Percentiles rank a stretch among this genome's conserved stretches.
Conservation (phyloP, 1,140 invertebrate species). For the Brachionus calyciflorus region DNA sequence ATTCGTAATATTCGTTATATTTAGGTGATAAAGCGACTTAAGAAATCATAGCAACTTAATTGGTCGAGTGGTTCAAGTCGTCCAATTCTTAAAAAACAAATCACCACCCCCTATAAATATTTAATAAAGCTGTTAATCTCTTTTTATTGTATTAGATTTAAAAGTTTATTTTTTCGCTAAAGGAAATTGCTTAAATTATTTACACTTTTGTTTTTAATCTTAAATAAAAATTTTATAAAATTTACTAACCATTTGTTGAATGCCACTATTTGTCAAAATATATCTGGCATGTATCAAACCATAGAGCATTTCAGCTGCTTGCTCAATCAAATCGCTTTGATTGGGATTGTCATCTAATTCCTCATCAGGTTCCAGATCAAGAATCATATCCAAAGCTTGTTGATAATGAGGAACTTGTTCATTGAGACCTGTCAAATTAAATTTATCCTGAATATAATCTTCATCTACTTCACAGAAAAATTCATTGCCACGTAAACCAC, state of each 20-base stretch:
- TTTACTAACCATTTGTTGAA: conserved; percentile 78
- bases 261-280: conserved; percentile 97
- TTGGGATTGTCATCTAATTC: conserved; percentile 85
- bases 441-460: conserved; percentile 99
- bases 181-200: too few species aligned
- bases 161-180: too few species aligned
- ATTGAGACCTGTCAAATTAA: conserved; percentile 97
- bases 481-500: conserved; percentile 95
- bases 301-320: conserved; percentile 99
- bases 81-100: too few species aligned
- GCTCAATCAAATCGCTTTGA: conserved; percentile 96
- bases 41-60: too few species aligned
- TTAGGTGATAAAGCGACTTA: too few species aligned
- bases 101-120: too few species aligned
- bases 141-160: too few species aligned
- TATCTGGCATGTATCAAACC: conserved; percentile 98
- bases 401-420: conserved; percentile 99
- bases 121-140: too few species aligned
- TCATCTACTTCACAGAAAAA: conserved; percentile 99
- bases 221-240: too few species aligned
- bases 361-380: conserved; percentile 89
- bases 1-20: too few species aligned
- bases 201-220: too few species aligned
- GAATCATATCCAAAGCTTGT: conserved; percentile 97
- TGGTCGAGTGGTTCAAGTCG: too few species aligned